phyloP scores from a whole-genome alignment of 2,113 vertebrate species.

The Catharus minimus region DNA sequence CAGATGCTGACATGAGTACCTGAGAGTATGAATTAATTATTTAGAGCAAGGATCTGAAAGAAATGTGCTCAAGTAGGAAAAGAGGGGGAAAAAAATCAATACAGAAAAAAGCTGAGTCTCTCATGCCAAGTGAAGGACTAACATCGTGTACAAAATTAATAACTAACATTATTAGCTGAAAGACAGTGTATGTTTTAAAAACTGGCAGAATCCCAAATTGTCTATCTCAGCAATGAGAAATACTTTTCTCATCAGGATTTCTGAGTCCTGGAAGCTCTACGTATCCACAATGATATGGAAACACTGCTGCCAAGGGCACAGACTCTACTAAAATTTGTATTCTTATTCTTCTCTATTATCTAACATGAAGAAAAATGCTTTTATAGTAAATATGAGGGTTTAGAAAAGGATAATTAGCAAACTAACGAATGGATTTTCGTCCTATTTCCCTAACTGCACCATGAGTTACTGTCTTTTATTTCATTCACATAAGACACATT shows the following conservation, averaged over 20 bases:
- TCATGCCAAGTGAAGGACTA: slow-evolving; percentile 9
- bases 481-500: neutral
- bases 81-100: neutral
- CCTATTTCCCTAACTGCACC: neutral
- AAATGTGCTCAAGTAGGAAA: slow-evolving; percentile 13
- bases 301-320: neutral
- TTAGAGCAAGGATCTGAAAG: slow-evolving; percentile 22
- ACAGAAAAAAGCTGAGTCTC: neutral
- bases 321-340: neutral
- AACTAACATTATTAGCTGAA: slow-evolving; percentile 42
- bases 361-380: neutral
- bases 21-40: slow-evolving; percentile 56
- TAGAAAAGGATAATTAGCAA: neutral
- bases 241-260: neutral
- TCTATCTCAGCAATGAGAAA: neutral
- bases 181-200: slow-evolving; percentile 8
- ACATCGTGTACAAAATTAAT: slow-evolving; percentile 31
- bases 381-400: neutral
- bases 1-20: slow-evolving; percentile 30
- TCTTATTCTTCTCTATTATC: neutral
- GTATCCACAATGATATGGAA: neutral
- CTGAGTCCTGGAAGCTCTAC: neutral
- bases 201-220: neutral
- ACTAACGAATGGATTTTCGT: neutral
- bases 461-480: neutral